Conservation (phyloP, 2,888 invertebrate genomes). For the Thelaira solivaga region DNA sequence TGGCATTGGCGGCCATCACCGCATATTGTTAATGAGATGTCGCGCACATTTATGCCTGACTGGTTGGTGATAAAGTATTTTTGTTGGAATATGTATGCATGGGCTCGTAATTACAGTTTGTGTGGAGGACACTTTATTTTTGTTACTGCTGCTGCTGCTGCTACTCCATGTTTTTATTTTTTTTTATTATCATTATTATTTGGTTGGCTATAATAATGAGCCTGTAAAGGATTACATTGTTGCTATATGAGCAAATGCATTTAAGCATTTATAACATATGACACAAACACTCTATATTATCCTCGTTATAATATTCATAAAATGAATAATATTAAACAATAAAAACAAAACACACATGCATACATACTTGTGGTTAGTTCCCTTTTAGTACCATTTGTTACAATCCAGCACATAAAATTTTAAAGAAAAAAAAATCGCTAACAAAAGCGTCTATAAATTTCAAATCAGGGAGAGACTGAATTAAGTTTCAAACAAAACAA, state of each 20-base stretch:
- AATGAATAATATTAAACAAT: conserved; percentile 10
- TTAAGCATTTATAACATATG: conserved; percentile 51
- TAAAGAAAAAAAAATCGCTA: too few relatives aligned
- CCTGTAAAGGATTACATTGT: conserved; percentile 48
- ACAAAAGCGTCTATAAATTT: background rate
- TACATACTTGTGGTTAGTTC: conserved; percentile 25
- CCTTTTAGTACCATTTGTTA: conserved; percentile 29
- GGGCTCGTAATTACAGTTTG: background rate
- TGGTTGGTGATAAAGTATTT: conserved; percentile 41
- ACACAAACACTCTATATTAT: conserved; percentile 49
- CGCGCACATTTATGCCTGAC: conserved; percentile 62
- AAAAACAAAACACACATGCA: conserved; percentile 34
- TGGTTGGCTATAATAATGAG: conserved; percentile 46
- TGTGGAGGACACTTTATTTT: conserved; percentile 9
- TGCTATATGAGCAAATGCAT: conserved; percentile 32
- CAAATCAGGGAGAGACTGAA: background rate
- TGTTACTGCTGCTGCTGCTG: background rate
- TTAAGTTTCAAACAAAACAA: background rate
- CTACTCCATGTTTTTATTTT: background rate
- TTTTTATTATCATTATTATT: conserved; percentile 17
- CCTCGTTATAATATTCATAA: conserved; percentile 10
- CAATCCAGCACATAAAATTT: conserved; percentile 21
- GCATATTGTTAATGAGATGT: conserved; percentile 66
- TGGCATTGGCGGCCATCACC: conserved; percentile 47
- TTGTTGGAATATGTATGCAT: background rate